phyloP scores from a whole-genome alignment of 2,888 invertebrate genomes.

The Tetragnatha montana region DNA sequence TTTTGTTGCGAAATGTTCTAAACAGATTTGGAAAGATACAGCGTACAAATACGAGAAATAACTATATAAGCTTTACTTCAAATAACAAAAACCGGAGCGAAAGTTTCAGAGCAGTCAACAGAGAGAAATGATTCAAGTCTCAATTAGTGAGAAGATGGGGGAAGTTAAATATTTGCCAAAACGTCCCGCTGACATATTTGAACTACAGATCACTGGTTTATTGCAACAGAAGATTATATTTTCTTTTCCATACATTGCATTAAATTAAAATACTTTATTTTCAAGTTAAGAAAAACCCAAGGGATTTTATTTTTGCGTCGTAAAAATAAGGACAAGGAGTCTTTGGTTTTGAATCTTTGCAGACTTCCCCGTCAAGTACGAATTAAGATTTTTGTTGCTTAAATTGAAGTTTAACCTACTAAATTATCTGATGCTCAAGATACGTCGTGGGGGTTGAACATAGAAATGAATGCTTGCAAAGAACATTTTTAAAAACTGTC shows the following conservation, averaged over 20 bases:
- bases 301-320: too few relatives aligned
- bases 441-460: too few relatives aligned
- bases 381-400: too few relatives aligned
- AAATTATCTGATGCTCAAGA: too few relatives aligned
- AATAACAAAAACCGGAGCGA: not conserved
- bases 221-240: not conserved
- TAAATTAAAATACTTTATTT: constrained; percentile 18
- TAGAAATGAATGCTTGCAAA: too few relatives aligned
- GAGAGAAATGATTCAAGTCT: constrained; percentile 33
- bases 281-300: not conserved
- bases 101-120: constrained; percentile 30
- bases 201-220: not conserved
- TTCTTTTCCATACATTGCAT: not conserved
- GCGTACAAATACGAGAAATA: not conserved
- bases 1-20: too few relatives aligned
- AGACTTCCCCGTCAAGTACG: too few relatives aligned
- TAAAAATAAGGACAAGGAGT: too few relatives aligned
- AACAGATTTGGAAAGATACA: too few relatives aligned
- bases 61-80: not conserved
- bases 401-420: too few relatives aligned
- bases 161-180: constrained; percentile 30
- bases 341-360: too few relatives aligned
- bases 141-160: not conserved
- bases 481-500: too few relatives aligned
- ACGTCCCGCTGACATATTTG: constrained; percentile 17